A percentile compares a stretch with the other conserved stretches of the same genome.
These are phyloP conservation scores for Pseudochromis fuscus DNA, from an alignment of 2,797 vertebrate genomes.

Conservation along the genomic window DNA sequence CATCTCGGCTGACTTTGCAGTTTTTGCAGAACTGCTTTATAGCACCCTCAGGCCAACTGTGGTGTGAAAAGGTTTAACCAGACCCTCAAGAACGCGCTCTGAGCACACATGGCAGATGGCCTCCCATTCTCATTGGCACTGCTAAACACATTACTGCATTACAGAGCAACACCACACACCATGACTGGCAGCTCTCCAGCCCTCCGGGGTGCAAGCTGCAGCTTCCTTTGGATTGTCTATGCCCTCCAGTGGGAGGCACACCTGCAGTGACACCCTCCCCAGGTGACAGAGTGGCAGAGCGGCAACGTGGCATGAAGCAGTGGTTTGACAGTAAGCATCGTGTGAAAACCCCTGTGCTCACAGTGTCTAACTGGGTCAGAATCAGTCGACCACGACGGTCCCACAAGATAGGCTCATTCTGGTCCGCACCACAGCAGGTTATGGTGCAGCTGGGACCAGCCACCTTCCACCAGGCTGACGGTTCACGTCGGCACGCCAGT, in stretches of 20 bases:
- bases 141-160: background rate
- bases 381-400: background rate
- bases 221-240: background rate
- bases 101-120: background rate
- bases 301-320: background rate
- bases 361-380: background rate
- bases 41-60: background rate
- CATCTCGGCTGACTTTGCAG: background rate
- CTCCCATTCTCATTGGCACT: background rate
- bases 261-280: no score
- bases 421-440: background rate
- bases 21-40: background rate
- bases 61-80: background rate
- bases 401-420: background rate
- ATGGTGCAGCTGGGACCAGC: background rate
- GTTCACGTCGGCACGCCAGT: background rate
- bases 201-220: background rate
- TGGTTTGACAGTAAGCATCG: background rate
- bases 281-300: background rate
- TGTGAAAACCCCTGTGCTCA: background rate
- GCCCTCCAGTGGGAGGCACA: rapidly evolving
- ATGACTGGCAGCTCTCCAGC: background rate
- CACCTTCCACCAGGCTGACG: background rate
- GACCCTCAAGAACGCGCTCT: background rate
- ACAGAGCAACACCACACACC: background rate